Evolutionary conservation across 2,888 invertebrate species (phyloP), one percentile per base, ranked within the genome.

Genomic region (Morinoia aosen): DNA sequence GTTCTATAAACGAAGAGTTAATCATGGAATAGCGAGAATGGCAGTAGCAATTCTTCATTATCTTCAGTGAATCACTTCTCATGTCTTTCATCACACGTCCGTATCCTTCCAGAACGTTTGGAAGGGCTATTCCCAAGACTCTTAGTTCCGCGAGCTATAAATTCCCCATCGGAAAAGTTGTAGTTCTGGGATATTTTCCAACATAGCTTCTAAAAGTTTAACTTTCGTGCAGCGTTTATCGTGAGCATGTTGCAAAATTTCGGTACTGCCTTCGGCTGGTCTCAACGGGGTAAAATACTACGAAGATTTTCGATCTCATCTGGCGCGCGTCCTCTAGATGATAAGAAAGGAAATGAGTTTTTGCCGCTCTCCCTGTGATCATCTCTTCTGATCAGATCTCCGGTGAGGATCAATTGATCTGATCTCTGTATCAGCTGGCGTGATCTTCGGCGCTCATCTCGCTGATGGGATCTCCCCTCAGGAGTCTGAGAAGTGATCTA

Each of bases 311-410:
- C 40, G 48, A 48, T 90, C 90, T 90, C 90, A 90, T 90, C 90
- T 39, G 14, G 48, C 11, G 19, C 90, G 90, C 90, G 90, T 90
- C 90, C 40, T 48, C 90, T 14, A 90, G 90, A 90, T 48, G 90
- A 90, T 48, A 39, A 48, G 40, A 39, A 48, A 90, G 90, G 90
- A 90, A 90, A 90, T 90, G 90, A 90, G 90, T 48, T 90, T 90
- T 39, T 39, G 90, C 90, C 2, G 90, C 90, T 14, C 40, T 48
- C 90, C 90, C 10, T 90, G 90, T 90, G 90, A 90, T 90, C 90
- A 39, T 39, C 90, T 90, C 90, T 90, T 90, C 90, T 90, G 40
- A 90, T 90, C 90, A 90, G 90, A 90, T 48, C 40, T 90, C 90
- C 88, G n/a, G 33, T 90, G 40, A 39, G 40, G 90, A 90, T 40